Conservation (phyloP, 2,888 invertebrate genomes). For the Zeuzera pyrina region DNA sequence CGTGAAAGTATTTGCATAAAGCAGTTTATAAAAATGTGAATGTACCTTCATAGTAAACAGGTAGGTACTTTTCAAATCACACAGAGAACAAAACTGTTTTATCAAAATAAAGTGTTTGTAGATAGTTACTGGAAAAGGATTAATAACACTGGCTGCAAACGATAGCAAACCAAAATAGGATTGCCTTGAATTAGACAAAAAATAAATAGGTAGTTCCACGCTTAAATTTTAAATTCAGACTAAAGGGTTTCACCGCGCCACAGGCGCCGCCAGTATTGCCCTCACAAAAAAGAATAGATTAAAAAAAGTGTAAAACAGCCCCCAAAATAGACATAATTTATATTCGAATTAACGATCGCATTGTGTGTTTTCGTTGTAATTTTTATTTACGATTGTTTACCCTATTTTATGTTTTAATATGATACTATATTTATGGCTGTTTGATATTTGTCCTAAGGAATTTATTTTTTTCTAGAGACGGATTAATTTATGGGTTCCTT, state of each 20-base stretch:
- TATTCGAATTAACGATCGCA: constrained; percentile 57
- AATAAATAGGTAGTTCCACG: constrained; percentile 28
- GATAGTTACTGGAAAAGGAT: constrained; percentile 57
- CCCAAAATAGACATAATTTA: constrained; percentile 67
- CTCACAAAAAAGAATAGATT: constrained; percentile 44
- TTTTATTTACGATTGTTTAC: constrained; percentile 72
- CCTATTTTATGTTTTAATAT: constrained; percentile 71
- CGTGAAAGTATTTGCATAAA: too few species aligned
- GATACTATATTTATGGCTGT: constrained; percentile 51
- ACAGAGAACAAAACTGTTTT: constrained; percentile 25
- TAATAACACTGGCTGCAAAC: constrained; percentile 38
- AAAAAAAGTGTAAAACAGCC: constrained; percentile 64
- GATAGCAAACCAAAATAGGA: constrained; percentile 21
- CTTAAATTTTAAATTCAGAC: constrained; percentile 42
- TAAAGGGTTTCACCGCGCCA: constrained; percentile 57
- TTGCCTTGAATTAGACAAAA: constrained; percentile 22
- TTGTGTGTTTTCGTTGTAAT: constrained; percentile 65
- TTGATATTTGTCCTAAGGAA: constrained; percentile 43
- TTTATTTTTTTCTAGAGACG: constrained; percentile 37
- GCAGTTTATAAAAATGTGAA: too few species aligned
- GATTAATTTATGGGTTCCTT: constrained; percentile 47
- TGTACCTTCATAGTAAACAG: too few species aligned
- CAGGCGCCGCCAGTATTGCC: constrained; percentile 54
- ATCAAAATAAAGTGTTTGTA: constrained; percentile 44
- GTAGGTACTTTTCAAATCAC: too few species aligned